Evolutionary conservation across 92 coral and sea anemone species (phyloP), one percentile per base, ranked within the genome.

Genomic region (Zoanthus gigantus): DNA sequence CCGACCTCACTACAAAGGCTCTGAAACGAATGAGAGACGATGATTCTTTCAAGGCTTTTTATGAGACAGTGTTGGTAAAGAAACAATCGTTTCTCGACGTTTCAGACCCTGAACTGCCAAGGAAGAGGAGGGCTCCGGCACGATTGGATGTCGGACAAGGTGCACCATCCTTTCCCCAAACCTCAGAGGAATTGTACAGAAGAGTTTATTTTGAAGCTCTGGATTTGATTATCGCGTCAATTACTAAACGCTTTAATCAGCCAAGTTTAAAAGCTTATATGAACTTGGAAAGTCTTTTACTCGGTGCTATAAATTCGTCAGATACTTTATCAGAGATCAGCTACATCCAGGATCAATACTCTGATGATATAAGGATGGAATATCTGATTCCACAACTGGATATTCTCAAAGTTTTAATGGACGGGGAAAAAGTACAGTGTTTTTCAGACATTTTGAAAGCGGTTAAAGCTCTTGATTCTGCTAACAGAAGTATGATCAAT

Each of bases 151-250:
- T 78, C 8, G 94, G 90, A 74, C 52, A 57, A 74, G 92, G 90
- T 11, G 92, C 78, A 32, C 91, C 92, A 52, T 92, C 77, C 29
- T 82, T 72, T 63, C 91, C 95, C 45, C 65, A 86, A 88, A 72
- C 95, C 76, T 32, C 94, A 46, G 92, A 92, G 68, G 85, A 79
- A 74, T 47, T 86, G 53, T 92, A 89, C 73, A 42, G 88, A 80
- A 77, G 74, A 72, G 13, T 86, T 9, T 89, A 92, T 83, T 92
- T 37, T 37, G 2, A 37, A 37, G 42, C 42, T 37, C 42, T 37
- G 42, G 42, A 37, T 37, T 37, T 37, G 42, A 37, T 37, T 2
- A 37, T 37, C 42, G 42, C 2, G 42, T 37, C 1, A 37, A 37
- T 37, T 37, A 37, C 4, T 37, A 2, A 0, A 37, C 4, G 42